phyloP scores from a whole-genome alignment of 1,140 invertebrate species.

The Globodera rostochiensis region DNA sequence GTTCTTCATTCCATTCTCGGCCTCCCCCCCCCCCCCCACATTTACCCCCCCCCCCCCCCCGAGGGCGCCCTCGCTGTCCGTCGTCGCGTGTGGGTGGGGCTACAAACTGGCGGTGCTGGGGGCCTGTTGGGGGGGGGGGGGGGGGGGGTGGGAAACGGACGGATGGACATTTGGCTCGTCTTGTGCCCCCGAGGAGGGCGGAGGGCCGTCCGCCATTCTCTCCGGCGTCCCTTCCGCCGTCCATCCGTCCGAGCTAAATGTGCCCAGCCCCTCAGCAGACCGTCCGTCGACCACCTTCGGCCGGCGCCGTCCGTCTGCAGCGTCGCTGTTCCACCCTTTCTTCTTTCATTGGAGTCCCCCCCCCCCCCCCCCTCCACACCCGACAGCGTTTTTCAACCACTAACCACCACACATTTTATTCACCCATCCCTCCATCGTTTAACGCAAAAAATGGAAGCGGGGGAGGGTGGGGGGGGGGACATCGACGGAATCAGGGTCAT shows the following conservation, averaged over 20 bases:
- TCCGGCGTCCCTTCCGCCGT: conserved; percentile 7
- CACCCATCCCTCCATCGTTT: neutral
- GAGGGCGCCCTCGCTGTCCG: neutral
- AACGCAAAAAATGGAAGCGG: neutral
- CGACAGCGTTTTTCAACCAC: neutral
- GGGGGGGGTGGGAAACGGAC: neutral
- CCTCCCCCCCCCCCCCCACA: neutral
- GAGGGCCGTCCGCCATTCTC: neutral
- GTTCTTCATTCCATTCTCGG: conserved; percentile 2
- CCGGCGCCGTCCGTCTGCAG: neutral
- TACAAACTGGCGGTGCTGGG: neutral
- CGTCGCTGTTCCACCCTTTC: neutral
- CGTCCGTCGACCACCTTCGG: neutral
- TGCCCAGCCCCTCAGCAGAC: conserved; percentile 8
- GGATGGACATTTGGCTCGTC: conserved; percentile 15
- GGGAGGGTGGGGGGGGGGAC: no score
- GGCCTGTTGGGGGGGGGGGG: neutral
- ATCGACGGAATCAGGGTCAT: neutral
- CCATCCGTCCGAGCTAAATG: conserved; percentile 1
- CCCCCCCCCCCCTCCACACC: no score
- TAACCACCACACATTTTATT: neutral
- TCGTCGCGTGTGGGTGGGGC: neutral
- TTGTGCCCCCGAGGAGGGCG: neutral
- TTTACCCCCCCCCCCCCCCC: no score
- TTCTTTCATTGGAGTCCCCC: neutral